Base-by-base conservation (phyloP, 2,113 vertebrate species). In the Malaclemys terrapin region DNA sequence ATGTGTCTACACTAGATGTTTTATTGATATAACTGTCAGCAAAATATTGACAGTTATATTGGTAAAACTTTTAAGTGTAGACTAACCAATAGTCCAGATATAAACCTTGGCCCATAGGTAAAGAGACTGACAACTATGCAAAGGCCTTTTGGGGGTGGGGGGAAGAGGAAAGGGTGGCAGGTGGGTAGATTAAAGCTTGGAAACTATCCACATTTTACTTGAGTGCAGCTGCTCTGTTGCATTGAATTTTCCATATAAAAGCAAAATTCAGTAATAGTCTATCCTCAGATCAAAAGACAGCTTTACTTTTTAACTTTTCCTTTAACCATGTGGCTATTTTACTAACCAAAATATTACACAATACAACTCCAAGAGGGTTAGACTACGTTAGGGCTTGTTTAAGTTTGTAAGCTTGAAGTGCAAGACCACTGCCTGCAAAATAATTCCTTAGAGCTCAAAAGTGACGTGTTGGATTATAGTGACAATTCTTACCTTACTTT, bases 191-290 rank as follows among this genome's bases (percentile, higher is more conserved):
- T 85, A 4, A 72, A 72, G 93, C 80, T 82, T n/a, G 35, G 65
- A 96, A 65, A 38, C 80, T 25, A 72, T 72, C 13, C 84, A 87
- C 91, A 81, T 94, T 24, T 80, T 14, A 85, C 45, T 25, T 69
- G 52, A 72, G 10, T 54, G 24, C 2, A 79, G 72, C 52, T 95
- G 42, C 45, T 92, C 86, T 45, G n/a, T 17, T 93, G 78, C 62
- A 56, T 85, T 88, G 82, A 92, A 50, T 47, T 56, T 94, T 17
- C n/a, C 22, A 29, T 90, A n/a, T 88, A 24, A 53, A 91, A 95
- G 82, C 47, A 57, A 85, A 89, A 6, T 29, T 93, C 17, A 62
- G n/a, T 76, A 62, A 84, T 75, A 81, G 57, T 2, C 56, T 90
- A 89, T 38, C 12, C 88, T 89, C 65, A 53, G 65, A 88, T 85